Evolutionary conservation across 1,140 invertebrate genomes (phyloP).

Genomic region (Microplitis demolitor): DNA sequence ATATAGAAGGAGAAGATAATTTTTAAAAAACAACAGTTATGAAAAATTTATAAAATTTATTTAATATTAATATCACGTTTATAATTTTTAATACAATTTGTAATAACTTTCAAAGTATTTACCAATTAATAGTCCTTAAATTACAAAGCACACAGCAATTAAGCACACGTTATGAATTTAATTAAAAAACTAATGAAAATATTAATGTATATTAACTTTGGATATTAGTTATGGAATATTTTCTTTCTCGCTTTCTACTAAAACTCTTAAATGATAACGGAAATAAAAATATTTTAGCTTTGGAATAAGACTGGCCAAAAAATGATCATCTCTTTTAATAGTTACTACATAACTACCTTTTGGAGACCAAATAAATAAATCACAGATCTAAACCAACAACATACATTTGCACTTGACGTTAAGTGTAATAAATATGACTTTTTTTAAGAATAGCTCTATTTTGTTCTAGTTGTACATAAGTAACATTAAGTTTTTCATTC

Average conservation of each 20-base stretch:
- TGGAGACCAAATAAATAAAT: not conserved
- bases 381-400: not conserved
- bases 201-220: not conserved
- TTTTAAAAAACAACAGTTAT: not conserved
- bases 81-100: not conserved
- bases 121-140: too few relatives aligned
- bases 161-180: not conserved
- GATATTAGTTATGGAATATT: too few relatives aligned
- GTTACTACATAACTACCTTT: not conserved
- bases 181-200: not conserved
- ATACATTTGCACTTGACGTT: slow-evolving; percentile 11
- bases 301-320: not conserved
- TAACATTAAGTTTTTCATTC: not conserved
- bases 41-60: not conserved
- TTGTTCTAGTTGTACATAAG: not conserved
- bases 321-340: not conserved
- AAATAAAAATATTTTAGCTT: not conserved
- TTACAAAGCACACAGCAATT: too few relatives aligned
- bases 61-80: not conserved
- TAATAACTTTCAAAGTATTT: not conserved
- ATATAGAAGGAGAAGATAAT: not conserved
- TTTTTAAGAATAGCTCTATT: not conserved
- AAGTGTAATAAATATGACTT: slow-evolving; percentile 1
- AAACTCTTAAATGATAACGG: not conserved
- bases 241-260: not conserved